phyloP scores from a whole-genome alignment of 2,113 vertebrate species.

The Monarcha castaneiventris region DNA sequence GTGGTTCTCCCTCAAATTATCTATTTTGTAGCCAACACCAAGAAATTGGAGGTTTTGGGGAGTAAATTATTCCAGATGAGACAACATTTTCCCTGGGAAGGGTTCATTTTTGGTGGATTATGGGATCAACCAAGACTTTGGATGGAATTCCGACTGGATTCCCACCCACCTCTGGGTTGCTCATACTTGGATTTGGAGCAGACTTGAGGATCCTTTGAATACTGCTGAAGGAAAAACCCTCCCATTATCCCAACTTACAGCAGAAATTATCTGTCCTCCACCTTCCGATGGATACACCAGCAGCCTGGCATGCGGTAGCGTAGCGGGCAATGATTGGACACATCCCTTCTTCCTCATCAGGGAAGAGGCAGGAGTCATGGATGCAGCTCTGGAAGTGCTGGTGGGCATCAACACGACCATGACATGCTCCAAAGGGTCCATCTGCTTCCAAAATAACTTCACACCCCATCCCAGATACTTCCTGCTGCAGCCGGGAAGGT shows the following conservation, averaged over 20 bases:
- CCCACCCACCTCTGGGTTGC: background rate
- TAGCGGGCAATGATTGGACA: background rate
- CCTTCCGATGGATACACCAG: background rate
- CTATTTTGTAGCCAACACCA: background rate
- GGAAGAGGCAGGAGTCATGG: background rate
- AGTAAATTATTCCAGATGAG: background rate
- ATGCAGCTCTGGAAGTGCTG: slow-evolving; percentile 7
- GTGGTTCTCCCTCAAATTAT: background rate
- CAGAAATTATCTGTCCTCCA: slow-evolving; percentile 21
- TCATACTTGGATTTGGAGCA: accelerated
- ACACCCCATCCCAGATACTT: background rate
- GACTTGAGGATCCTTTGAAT: background rate
- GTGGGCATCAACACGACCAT: background rate
- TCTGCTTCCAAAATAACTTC: slow-evolving; percentile 11
- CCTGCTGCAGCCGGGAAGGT: accelerated
- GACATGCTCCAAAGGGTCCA: slow-evolving; percentile 15
- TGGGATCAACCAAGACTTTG: background rate
- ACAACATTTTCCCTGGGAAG: background rate
- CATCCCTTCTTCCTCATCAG: background rate
- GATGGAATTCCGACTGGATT: background rate
- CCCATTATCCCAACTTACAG: background rate
- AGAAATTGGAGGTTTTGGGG: background rate
- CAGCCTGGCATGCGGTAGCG: background rate
- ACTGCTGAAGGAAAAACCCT: background rate
- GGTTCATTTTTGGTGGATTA: background rate